Evolutionary conservation across 2,888 invertebrate genomes (phyloP), one percentile per base, ranked within the genome.

Genomic region (Monopis laevigella): DNA sequence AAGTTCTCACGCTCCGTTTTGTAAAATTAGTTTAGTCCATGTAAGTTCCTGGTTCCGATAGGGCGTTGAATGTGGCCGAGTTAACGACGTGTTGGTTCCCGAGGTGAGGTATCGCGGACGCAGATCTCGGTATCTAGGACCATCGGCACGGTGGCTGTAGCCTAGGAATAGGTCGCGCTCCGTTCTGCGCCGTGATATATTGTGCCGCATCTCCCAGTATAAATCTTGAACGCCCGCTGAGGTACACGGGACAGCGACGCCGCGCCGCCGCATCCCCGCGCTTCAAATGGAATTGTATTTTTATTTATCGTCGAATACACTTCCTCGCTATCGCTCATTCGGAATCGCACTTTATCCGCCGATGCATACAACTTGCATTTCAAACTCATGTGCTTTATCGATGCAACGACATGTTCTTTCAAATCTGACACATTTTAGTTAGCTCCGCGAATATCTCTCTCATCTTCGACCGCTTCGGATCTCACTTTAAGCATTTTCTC

Each of bases 141-240:
- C 59, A 73, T 75, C 74, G 69, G 65, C 60, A 63, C 74, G 70
- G 65, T 60, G 62, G 77, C 75, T 70, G 67, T 55, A 17, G 11
- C 66, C 73, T 73, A 75, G 75, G 73, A 67, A 74, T 77, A 77
- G 77, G 74, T 75, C 68, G 74, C 64, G 77, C 21, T 36, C 36
- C 21, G 36, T 36, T 36, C 72, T 66, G 61, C 54, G 51, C 61
- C 69, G 78, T 80, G 78, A 80, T 80, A 74, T 80, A 78, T 80
- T 71, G 77, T 69, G 69, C 67, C 72, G 72, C 75, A 77, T 77
- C 77, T 74, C 69, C 61, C 63, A 68, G 62, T 74, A 78, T 80
- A 80, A 80, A 80, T 80, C 80, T 74, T 69, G 77, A 69, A 65
- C 74, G 75, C 80, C 80, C 73, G 80, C 80, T 80, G 80, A 75